Evolutionary conservation across 2,888 invertebrate species (phyloP), one percentile per base, ranked within the genome.

Genomic region (Helleia helle): DNA sequence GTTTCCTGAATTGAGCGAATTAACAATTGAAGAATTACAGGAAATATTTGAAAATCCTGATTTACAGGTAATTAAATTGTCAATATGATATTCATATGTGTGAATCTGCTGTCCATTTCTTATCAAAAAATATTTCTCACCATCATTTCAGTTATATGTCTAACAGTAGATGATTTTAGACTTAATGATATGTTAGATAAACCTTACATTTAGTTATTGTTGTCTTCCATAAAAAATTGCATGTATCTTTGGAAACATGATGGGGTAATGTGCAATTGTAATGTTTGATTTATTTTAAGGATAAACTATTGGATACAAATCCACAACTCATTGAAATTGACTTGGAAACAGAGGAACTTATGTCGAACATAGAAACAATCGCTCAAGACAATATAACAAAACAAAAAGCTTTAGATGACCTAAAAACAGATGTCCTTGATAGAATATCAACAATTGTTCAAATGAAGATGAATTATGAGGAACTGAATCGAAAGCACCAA

Each of bases 271-370:
- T n/a, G n/a, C n/a, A n/a, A n/a, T n/a, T n/a, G n/a, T n/a, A n/a
- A n/a, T n/a, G n/a, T n/a, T n/a, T n/a, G n/a, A n/a, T 12, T 13
- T 18, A 26, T 68, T 69, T 24, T 31, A 30, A 81, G 70, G 90
- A 92, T 55, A 92, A 92, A 62, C 89, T 93, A 46, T 71, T 94
- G 28, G 90, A 91, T 58, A 89, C 88, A 48, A 86, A 90, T 62
- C 89, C 91, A 0, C 87, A 89, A 48, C 80, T 92, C 1, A 83
- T 88, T 39, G 90, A 92, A 56, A 76, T 92, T 26, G 91, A 92
- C 52, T 72, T 88, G 42, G 87, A 89, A 45, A 86, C 93, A 0
- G 92, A 92, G 59, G 90, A 91, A 42, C 74, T 92, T 44, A 91
- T 93, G 70, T 81, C 77, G 50, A 88, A 89, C 65, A 91, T 93